Evolutionary conservation across 23 tunicate species (phyloP), one percentile per base, ranked within the genome.

Genomic region (Botrylloides violaceus): DNA sequence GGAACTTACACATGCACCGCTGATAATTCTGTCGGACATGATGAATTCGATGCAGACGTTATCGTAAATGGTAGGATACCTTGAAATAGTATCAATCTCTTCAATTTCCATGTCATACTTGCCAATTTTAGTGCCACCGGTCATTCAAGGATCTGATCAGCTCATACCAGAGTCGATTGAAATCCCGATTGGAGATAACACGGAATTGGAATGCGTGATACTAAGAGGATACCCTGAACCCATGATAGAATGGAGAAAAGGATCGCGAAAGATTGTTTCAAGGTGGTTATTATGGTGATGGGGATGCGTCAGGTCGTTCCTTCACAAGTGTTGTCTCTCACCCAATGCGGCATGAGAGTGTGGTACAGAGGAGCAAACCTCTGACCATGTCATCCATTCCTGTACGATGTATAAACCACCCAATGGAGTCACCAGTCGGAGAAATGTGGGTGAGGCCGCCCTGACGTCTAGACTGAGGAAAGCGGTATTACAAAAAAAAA

Each of bases 141-240:
- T 49, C 20, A 90, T 90, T 20, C 64, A 68, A 59, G 90, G 85
- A 1, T 79, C 90, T 0, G 77, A 83, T 59, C 37, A 77, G 2
- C 71, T 66, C 24, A n/a, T 55, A 1, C 85, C 96, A 26, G 73
- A 61, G 19, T 23, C 82, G 24, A 63, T 79, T n/a, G 99, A 96
- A 47, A 86, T 87, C 7, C 83, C 79, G 2, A 49, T 70, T 32
- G 83, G 91, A 36, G 77, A 95, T 24, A 82, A 86, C 30, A 39
- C 82, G 4, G 22, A 30, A 19, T 49, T 95, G 23, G 66, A 77
- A 21, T 95, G 99, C 73, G 62, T 78, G 38, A 76, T 95, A 0
- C 36, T 61, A 22, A 79, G 60, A 63, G 99, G 99, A 66, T 83
- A 79, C 34, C 99, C 99, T 15, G 64, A 77, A n/a, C 99, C 99